Evolutionary conservation across 2,888 invertebrate genomes (phyloP).

Genomic region (Timema cristinae): DNA sequence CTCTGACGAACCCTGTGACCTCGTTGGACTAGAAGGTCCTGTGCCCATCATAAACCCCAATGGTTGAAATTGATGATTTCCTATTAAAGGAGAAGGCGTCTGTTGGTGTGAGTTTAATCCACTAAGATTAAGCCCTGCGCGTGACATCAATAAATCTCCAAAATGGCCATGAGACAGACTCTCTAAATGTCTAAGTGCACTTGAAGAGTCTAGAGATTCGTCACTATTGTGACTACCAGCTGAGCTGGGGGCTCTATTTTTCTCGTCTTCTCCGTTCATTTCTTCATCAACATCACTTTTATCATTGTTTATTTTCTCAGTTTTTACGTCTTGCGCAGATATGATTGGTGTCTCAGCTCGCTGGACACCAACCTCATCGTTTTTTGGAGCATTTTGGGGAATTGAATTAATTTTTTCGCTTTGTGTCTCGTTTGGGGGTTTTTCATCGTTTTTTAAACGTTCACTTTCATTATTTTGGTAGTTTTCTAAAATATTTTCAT

Average conservation of each 20-base stretch:
- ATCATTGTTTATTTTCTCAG: conserved; percentile 12
- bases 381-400: background rate
- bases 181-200: conserved; percentile 72
- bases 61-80: conserved; percentile 44
- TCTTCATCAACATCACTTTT: conserved; percentile 20
- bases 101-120: background rate
- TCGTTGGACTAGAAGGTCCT: conserved; percentile 57
- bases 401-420: no score
- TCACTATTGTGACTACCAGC: conserved; percentile 55
- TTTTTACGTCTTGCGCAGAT: background rate
- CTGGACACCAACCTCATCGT: background rate
- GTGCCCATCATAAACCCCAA: conserved; percentile 48
- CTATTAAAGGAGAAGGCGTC: background rate
- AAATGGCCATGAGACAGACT: conserved; percentile 75
- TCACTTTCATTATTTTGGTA: conserved; percentile 28
- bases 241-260: conserved; percentile 48
- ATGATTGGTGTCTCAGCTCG: no score
- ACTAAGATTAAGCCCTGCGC: conserved; percentile 26
- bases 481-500: conserved; percentile 17
- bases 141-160: conserved; percentile 46
- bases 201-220: conserved; percentile 59
- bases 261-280: conserved; percentile 30
- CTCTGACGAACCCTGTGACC: conserved; percentile 55
- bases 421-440: no score
- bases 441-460: background rate